A percentile compares a stretch with the other conserved stretches of the same genome.
phyloP scores from a whole-genome alignment of 2,888 invertebrate genomes.

The Dysmachus trigonus region DNA sequence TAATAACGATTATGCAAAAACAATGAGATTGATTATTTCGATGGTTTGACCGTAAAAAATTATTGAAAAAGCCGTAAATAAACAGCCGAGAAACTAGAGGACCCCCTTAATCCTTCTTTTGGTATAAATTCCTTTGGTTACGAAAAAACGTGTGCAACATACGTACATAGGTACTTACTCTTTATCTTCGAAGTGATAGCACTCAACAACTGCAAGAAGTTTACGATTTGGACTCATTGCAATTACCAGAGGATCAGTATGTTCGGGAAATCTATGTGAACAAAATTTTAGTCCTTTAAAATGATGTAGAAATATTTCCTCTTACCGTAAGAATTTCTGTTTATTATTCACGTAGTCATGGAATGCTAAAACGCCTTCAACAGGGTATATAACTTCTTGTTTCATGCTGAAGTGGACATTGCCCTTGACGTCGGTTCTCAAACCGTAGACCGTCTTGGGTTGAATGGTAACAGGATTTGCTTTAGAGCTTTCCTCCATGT shows the following conservation, averaged over 20 bases:
- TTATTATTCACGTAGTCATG: constrained; percentile 77
- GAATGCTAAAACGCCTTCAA: constrained; percentile 78
- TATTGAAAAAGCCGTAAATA: no score
- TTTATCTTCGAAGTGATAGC: not conserved
- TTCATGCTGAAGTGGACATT: constrained; percentile 79
- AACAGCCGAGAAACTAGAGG: no score
- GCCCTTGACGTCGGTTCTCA: constrained; percentile 66
- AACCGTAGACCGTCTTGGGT: constrained; percentile 62
- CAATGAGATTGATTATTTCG: no score
- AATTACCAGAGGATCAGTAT: constrained; percentile 58
- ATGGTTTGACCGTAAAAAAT: no score
- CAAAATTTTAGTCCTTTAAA: not conserved
- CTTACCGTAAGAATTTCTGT: constrained; percentile 74
- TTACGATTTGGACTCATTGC: constrained; percentile 60
- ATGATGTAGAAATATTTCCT: no score
- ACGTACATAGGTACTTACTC: no score
- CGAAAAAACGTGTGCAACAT: no score
- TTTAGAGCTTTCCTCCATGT: constrained; percentile 46
- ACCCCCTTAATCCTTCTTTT: no score
- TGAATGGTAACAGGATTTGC: constrained; percentile 56
- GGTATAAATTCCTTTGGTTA: no score
- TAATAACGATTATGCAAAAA: no score
- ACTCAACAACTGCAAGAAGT: constrained; percentile 60
- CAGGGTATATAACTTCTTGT: constrained; percentile 81
- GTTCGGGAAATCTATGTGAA: constrained; percentile 58